Evolutionary conservation across 2,113 vertebrate species (phyloP).

Genomic region (Tenebrosternarchus preto): DNA sequence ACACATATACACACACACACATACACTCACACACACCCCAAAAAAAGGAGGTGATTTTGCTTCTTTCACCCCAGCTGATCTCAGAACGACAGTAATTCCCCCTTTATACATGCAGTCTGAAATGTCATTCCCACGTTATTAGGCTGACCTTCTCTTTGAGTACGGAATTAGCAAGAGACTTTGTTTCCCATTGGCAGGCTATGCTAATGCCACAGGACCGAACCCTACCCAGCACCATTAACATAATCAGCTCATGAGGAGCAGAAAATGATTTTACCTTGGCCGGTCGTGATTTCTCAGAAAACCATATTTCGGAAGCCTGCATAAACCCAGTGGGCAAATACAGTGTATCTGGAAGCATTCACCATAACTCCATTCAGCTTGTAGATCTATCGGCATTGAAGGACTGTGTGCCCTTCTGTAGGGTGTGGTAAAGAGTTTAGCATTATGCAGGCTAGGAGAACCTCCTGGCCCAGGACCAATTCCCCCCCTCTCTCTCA

Average conservation of each 20-base stretch:
- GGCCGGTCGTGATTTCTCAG: constrained; percentile 1
- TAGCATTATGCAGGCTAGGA: constrained; percentile 7
- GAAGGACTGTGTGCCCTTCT: too few species aligned
- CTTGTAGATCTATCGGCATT: background rate
- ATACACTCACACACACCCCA: constrained; percentile 12
- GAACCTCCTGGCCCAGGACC: too few species aligned
- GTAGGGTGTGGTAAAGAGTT: background rate
- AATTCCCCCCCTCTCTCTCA: too few species aligned
- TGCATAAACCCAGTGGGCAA: background rate
- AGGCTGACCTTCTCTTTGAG: constrained; percentile 56
- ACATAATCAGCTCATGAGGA: constrained; percentile 33
- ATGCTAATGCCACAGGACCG: constrained; percentile 36
- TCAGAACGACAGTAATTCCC: constrained; percentile 46
- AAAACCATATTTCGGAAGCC: background rate
- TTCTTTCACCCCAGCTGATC: constrained; percentile 41
- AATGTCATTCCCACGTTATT: constrained; percentile 47
- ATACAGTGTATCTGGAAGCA: background rate
- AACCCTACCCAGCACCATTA: constrained; percentile 30
- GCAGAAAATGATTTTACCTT: constrained; percentile 9
- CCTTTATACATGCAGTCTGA: constrained; percentile 44
- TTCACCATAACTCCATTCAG: background rate
- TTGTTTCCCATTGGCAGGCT: constrained; percentile 28
- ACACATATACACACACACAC: constrained; percentile 43
- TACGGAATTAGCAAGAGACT: constrained; percentile 32
- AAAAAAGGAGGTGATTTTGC: constrained; percentile 34